Conservation (phyloP, 1,140 invertebrate species). For the Ridgeia piscesae region DNA sequence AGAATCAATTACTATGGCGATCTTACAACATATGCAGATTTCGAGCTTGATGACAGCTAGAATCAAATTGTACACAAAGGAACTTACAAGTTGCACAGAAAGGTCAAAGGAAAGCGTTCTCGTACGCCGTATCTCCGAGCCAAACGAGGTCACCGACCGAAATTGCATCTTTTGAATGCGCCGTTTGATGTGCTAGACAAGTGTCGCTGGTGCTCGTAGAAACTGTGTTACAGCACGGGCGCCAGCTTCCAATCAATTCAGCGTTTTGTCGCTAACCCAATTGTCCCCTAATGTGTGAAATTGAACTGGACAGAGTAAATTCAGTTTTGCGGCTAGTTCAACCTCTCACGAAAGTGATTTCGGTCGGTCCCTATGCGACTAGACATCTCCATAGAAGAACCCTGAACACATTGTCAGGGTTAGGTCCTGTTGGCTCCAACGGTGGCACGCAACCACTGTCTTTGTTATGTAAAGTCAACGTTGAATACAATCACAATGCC, state of each 20-base stretch:
- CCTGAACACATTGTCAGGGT: neutral
- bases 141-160: neutral
- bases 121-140: neutral
- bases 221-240: neutral
- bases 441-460: neutral
- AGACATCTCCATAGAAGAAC: neutral
- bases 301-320: neutral
- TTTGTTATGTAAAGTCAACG: neutral
- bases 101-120: neutral
- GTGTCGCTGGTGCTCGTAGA: neutral
- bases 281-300: neutral
- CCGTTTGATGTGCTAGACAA: neutral
- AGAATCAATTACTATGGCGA: neutral
- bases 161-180: neutral
- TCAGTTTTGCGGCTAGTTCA: neutral
- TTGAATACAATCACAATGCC: neutral
- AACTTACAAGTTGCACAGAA: neutral
- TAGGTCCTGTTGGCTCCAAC: neutral
- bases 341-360: neutral
- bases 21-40: neutral
- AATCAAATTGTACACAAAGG: neutral
- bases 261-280: neutral
- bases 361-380: neutral
- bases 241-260: neutral
- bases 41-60: neutral